A percentile compares a stretch with the other conserved stretches of the same genome.
These are phyloP conservation scores for Philopotamus ludificatus DNA, from an alignment of 1,140 invertebrate genomes.

Conservation along the genomic window DNA sequence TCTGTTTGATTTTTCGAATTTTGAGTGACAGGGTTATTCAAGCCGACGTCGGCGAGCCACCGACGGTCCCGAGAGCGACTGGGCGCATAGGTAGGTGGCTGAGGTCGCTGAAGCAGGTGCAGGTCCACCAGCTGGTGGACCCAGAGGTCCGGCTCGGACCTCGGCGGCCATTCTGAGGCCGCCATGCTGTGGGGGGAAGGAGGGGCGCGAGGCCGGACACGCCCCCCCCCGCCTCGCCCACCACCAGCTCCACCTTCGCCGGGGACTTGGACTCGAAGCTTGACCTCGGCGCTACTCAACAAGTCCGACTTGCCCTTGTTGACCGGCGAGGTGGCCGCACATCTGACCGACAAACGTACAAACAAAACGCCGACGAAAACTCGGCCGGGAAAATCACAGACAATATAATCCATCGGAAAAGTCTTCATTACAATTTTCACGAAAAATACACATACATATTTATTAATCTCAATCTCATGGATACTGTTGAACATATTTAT, in stretches of 20 bases:
- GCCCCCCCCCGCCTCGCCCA: conserved; percentile 3
- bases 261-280: background rate
- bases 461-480: too few species aligned
- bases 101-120: background rate
- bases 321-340: background rate
- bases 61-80: too few species aligned
- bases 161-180: background rate
- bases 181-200: background rate
- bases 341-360: background rate
- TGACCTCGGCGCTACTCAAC: background rate
- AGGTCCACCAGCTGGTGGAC: background rate
- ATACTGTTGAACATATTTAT: too few species aligned
- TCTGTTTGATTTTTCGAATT: too few species aligned
- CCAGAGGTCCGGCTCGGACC: background rate
- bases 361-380: background rate
- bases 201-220: background rate
- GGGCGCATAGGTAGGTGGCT: background rate
- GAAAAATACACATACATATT: too few species aligned
- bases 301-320: background rate
- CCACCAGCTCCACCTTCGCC: conserved; percentile 1
- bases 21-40: too few species aligned
- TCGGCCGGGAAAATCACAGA: background rate
- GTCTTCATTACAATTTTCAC: background rate
- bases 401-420: background rate
- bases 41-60: too few species aligned